A percentile compares a stretch with the other conserved stretches of the same genome.
These are phyloP conservation scores for Telmatherina bonti DNA, from an alignment of 2,797 vertebrate species.

Conservation along the genomic window DNA sequence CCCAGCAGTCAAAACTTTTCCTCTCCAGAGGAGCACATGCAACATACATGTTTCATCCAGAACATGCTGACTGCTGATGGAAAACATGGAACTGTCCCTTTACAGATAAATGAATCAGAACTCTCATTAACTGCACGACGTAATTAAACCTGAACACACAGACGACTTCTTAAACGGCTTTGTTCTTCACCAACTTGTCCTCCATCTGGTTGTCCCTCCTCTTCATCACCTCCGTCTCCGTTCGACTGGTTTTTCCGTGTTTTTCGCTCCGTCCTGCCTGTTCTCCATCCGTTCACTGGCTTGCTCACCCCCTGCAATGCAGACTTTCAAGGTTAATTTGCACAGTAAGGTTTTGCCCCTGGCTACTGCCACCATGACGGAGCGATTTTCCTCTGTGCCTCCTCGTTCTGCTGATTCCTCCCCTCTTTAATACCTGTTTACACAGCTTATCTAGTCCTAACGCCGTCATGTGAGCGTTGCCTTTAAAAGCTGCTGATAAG, in stretches of 20 bases:
- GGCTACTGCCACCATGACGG: constrained; percentile 65
- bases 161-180: not conserved
- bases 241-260: constrained; percentile 45
- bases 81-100: not conserved
- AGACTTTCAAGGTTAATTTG: constrained; percentile 85
- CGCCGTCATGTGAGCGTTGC: not conserved
- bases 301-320: constrained; percentile 74
- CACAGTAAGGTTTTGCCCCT: constrained; percentile 76
- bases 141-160: not conserved
- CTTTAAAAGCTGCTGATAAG: not conserved
- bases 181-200: constrained; percentile 11
- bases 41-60: not conserved
- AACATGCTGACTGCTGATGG: too few relatives aligned
- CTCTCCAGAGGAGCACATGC: not conserved
- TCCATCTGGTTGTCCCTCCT: constrained; percentile 24
- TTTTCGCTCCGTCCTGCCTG: constrained; percentile 29
- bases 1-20: too few relatives aligned
- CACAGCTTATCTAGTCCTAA: constrained; percentile 6
- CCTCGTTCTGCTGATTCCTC: constrained; percentile 34
- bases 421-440: constrained; percentile 28
- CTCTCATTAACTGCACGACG: not conserved
- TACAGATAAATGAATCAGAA: not conserved
- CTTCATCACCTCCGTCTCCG: constrained; percentile 32
- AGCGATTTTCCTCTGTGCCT: constrained; percentile 60
- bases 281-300: constrained; percentile 43